Evolutionary conservation across 2,888 invertebrate genomes (phyloP).

Genomic region (Sylvicola cinctus): DNA sequence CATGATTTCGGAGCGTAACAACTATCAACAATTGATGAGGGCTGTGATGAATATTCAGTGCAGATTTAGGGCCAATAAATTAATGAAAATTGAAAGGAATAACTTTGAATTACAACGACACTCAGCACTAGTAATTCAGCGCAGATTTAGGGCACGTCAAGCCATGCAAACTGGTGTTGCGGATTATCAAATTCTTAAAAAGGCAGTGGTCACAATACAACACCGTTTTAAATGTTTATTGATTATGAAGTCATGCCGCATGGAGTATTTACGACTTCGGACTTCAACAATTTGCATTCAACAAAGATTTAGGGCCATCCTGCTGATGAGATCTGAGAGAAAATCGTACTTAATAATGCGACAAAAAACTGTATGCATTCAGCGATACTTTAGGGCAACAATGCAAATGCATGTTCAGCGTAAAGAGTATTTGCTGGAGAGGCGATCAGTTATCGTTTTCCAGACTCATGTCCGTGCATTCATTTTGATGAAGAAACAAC

Average conservation of each 20-base stretch:
- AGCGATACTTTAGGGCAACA: constrained; percentile 12
- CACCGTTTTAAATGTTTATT: constrained; percentile 21
- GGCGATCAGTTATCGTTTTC: background rate
- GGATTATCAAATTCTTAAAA: constrained; percentile 7
- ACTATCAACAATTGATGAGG: constrained; percentile 11
- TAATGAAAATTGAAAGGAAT: background rate
- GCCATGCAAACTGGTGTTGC: constrained; percentile 6
- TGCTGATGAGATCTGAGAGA: constrained; percentile 8
- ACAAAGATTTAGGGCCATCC: constrained; percentile 15
- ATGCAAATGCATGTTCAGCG: constrained; percentile 22
- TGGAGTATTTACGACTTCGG: constrained; percentile 12
- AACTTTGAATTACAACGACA: background rate
- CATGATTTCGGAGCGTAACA: background rate
- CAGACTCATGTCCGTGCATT: constrained; percentile 9
- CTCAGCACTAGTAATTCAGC: background rate
- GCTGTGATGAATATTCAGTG: constrained; percentile 18
- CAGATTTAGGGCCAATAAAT: constrained; percentile 21
- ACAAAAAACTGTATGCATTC: constrained; percentile 17
- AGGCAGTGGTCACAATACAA: constrained; percentile 20
- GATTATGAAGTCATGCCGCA: background rate
- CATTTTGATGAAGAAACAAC: constrained; percentile 12
- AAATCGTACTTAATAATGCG: constrained; percentile 7
- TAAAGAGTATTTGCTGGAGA: constrained; percentile 9
- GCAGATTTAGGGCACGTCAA: constrained; percentile 11
- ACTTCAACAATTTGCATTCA: background rate